These are phyloP conservation scores for Macrobrachium nipponense DNA, from an alignment of 1,140 invertebrate genomes.

Conservation along the genomic window DNA sequence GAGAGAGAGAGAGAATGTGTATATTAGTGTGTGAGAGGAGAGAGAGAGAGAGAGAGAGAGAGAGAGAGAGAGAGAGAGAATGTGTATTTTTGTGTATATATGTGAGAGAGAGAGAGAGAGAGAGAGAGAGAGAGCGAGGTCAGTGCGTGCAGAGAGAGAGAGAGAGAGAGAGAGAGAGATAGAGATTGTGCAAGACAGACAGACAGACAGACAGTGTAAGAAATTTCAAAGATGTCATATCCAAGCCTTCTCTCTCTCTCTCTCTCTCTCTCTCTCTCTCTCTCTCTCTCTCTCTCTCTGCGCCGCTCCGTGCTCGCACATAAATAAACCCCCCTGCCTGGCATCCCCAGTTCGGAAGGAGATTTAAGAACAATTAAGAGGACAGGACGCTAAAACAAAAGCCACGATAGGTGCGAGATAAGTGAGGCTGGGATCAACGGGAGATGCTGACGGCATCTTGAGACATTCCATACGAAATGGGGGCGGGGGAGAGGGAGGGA, in stretches of 20 bases:
- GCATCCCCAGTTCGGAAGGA: too few relatives aligned
- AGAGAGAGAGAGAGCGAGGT: not conserved
- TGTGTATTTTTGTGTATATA: accelerated
- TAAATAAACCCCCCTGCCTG: too few relatives aligned
- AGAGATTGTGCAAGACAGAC: not conserved
- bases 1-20: not conserved
- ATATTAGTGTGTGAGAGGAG: too few relatives aligned
- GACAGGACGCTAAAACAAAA: too few relatives aligned
- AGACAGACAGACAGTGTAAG: not conserved
- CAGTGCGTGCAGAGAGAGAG: too few relatives aligned
- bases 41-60: not conserved
- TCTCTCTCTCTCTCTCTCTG: conserved; percentile 10
- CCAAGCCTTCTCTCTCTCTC: conserved; percentile 10
- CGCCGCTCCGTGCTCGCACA: not conserved
- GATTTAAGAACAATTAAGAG: too few relatives aligned
- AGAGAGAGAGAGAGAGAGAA: not conserved
- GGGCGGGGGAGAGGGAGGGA: not conserved
- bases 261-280: conserved; percentile 25
- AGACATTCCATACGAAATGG: not conserved
- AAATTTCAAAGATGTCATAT: not conserved
- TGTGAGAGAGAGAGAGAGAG: not conserved
- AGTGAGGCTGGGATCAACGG: too few relatives aligned
- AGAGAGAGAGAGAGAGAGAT: not conserved
- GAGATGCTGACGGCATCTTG: too few relatives aligned
- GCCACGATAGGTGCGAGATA: too few relatives aligned